These are phyloP conservation scores for Onychomys torridus DNA, from an alignment of 2,797 vertebrate species.

Conservation along the genomic window DNA sequence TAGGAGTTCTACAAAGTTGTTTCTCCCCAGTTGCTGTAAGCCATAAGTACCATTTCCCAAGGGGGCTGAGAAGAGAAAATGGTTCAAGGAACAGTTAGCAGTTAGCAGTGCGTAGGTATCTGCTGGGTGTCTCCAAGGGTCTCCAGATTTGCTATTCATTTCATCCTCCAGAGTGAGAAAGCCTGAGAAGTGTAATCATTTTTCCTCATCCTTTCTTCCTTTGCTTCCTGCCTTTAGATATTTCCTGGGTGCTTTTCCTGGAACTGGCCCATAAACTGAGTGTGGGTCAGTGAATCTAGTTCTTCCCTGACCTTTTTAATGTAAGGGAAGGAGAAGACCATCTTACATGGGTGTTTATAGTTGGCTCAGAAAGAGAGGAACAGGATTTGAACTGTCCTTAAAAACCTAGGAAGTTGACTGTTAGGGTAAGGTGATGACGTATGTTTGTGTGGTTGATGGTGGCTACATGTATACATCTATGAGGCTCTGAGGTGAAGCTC, in stretches of 20 bases:
- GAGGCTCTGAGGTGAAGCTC: too few relatives aligned
- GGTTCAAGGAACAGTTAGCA: not conserved
- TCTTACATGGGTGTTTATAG: not conserved
- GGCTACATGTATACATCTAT: not conserved
- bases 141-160: not conserved
- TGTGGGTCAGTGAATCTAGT: not conserved
- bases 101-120: not conserved
- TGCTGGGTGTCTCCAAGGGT: not conserved
- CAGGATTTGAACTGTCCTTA: slow-evolving; percentile 2
- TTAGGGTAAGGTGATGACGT: not conserved
- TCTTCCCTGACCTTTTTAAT: slow-evolving; percentile 7
- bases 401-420: not conserved
- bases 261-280: not conserved
- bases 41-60: too few relatives aligned
- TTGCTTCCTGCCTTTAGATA: slow-evolving; percentile 11
- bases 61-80: not conserved
- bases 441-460: not conserved
- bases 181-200: not conserved
- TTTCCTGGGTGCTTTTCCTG: slow-evolving; percentile 1
- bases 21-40: not conserved
- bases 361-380: slow-evolving; percentile 33
- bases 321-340: not conserved
- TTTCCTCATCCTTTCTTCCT: not conserved
- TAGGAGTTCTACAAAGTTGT: slow-evolving; percentile 26
- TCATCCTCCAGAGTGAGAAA: not conserved